phyloP scores from a whole-genome alignment of 2,888 invertebrate genomes.

The Timandra comae region DNA sequence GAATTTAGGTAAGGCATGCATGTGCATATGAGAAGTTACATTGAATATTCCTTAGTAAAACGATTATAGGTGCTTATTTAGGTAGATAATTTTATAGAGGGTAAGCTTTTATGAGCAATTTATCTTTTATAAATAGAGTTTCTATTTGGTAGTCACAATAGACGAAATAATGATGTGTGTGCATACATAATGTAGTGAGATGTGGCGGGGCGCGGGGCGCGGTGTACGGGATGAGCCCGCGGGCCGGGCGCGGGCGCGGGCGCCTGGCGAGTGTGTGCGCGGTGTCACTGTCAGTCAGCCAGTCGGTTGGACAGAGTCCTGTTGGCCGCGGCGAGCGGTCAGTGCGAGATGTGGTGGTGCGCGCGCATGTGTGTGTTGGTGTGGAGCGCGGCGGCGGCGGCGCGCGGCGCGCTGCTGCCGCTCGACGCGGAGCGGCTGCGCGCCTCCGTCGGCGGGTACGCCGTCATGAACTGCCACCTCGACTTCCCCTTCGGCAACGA shows the following conservation, averaged over 20 bases:
- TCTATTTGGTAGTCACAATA: too few species aligned
- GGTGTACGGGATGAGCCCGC: constrained; percentile 10
- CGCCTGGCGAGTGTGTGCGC: constrained; percentile 4
- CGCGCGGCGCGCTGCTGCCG: constrained; percentile 48
- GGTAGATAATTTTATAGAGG: too few species aligned
- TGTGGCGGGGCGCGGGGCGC: constrained; percentile 4
- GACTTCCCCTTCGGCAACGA: constrained; percentile 91
- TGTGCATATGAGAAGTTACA: too few species aligned
- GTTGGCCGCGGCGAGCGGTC: constrained; percentile 4
- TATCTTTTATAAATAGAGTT: too few species aligned
- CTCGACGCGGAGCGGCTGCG: constrained; percentile 69
- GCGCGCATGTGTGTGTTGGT: constrained; percentile 8
- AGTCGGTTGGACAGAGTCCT: constrained; percentile 8
- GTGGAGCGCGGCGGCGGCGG: constrained; percentile 16
- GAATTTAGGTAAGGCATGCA: too few species aligned
- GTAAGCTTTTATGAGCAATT: too few species aligned
- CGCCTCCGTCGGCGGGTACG: constrained; percentile 86
- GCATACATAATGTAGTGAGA: too few species aligned
- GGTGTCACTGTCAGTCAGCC: constrained; percentile 6
- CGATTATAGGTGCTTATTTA: too few species aligned
- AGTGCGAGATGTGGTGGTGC: constrained; percentile 12
- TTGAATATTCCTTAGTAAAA: too few species aligned
- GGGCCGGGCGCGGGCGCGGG: constrained; percentile 7
- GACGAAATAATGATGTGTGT: too few species aligned
- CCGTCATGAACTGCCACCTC: constrained; percentile 88